Conservation (phyloP, 2,888 invertebrate species). For the Cheilosia urbana region DNA sequence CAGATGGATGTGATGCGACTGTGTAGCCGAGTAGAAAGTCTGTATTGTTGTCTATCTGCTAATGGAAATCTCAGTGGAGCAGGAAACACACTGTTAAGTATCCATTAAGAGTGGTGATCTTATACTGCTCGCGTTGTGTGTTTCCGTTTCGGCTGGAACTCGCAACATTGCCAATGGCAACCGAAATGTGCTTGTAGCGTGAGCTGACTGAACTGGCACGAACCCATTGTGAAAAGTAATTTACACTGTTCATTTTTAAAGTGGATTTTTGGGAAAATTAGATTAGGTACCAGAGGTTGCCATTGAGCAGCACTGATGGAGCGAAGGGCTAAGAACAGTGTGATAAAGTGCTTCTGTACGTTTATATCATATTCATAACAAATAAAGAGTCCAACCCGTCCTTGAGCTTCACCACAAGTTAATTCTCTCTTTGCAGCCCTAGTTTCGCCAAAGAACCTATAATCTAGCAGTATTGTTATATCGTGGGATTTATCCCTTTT, state of each 20-base stretch:
- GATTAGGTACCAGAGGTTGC: too few relatives aligned
- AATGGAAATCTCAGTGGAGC: slow-evolving; percentile 64
- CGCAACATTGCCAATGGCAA: slow-evolving; percentile 36
- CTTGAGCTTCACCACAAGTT: too few relatives aligned
- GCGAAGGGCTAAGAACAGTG: too few relatives aligned
- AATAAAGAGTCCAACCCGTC: too few relatives aligned
- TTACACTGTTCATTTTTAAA: background rate
- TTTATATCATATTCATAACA: too few relatives aligned
- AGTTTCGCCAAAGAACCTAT: too few relatives aligned
- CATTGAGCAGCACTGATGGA: too few relatives aligned
- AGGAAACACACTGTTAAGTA: slow-evolving; percentile 66
- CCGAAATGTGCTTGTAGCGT: background rate
- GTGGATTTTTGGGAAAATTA: too few relatives aligned
- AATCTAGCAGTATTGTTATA: too few relatives aligned
- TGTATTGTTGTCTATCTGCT: slow-evolving; percentile 46
- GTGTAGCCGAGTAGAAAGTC: slow-evolving; percentile 56
- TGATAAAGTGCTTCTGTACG: too few relatives aligned
- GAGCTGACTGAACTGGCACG: background rate
- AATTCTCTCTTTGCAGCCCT: too few relatives aligned
- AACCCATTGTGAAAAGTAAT: background rate
- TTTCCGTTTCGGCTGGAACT: slow-evolving; percentile 34
- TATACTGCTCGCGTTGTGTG: slow-evolving; percentile 40
- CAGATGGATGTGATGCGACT: slow-evolving; percentile 48
- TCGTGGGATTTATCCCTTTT: too few relatives aligned
- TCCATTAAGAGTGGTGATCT: slow-evolving; percentile 57